These are phyloP conservation scores for Bombyx mori DNA, from an alignment of 1,140 invertebrate genomes.

Conservation along the genomic window ASM3026992v2 NC_085115.1:10596001-10596500, in stretches of 20 bases:
- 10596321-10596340: too few relatives aligned
- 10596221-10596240: constrained; percentile 54
- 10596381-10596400: too few relatives aligned
- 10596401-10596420: too few relatives aligned
- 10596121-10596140: constrained; percentile 55
- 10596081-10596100: constrained; percentile 29
- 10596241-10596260: constrained; percentile 33
- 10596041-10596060: constrained; percentile 12
- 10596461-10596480: too few relatives aligned
- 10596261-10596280: neutral
- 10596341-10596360: too few relatives aligned
- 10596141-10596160: constrained; percentile 60
- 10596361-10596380: too few relatives aligned
- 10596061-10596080: constrained; percentile 15
- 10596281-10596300: too few relatives aligned
- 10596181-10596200: constrained; percentile 50
- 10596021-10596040: constrained; percentile 17
- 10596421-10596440: too few relatives aligned
- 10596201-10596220: constrained; percentile 66
- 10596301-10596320: too few relatives aligned
- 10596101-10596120: constrained; percentile 53
- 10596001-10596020: constrained; percentile 18
- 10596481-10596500: constrained; percentile 41
- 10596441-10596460: too few relatives aligned
- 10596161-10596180: constrained; percentile 27